phyloP scores from a whole-genome alignment of 1,140 invertebrate genomes.

The Phymastichus coffea region DNA sequence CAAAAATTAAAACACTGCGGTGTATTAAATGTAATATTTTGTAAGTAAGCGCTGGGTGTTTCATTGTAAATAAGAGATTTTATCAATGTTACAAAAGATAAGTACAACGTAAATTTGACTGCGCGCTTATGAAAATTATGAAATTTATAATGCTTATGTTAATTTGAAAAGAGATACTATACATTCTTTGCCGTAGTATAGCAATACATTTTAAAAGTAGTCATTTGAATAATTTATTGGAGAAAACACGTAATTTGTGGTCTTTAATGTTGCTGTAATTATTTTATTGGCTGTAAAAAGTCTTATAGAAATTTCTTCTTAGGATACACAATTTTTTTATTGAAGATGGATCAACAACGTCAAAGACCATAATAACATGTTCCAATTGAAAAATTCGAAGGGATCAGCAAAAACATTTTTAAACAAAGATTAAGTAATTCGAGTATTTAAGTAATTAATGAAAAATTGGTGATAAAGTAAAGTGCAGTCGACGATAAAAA shows the following conservation, averaged over 20 bases:
- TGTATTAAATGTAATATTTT: conserved; percentile 19
- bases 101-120: conserved; percentile 27
- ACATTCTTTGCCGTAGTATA: conserved; percentile 20
- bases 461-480: conserved; percentile 12
- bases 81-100: conserved; percentile 22
- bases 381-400: conserved; percentile 2
- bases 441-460: conserved; percentile 21
- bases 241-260: conserved; percentile 19
- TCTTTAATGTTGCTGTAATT: conserved; percentile 5
- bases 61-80: conserved; percentile 22
- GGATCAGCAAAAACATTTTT: conserved; percentile 16
- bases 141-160: conserved; percentile 24
- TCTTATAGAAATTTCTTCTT: neutral
- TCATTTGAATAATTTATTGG: conserved; percentile 17
- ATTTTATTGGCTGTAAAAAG: conserved; percentile 4
- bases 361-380: conserved; percentile 20
- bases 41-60: conserved; percentile 24
- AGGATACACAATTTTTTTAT: neutral
- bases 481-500: conserved; percentile 9
- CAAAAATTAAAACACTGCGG: neutral
- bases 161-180: conserved; percentile 15
- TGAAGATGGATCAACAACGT: conserved; percentile 1
- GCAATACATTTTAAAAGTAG: conserved; percentile 15
- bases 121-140: conserved; percentile 17
- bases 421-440: conserved; percentile 12